Percentiles rank a stretch among this genome's conserved stretches.
phyloP scores from a whole-genome alignment of 2,888 invertebrate species.

The Ectobius pallidus region DNA sequence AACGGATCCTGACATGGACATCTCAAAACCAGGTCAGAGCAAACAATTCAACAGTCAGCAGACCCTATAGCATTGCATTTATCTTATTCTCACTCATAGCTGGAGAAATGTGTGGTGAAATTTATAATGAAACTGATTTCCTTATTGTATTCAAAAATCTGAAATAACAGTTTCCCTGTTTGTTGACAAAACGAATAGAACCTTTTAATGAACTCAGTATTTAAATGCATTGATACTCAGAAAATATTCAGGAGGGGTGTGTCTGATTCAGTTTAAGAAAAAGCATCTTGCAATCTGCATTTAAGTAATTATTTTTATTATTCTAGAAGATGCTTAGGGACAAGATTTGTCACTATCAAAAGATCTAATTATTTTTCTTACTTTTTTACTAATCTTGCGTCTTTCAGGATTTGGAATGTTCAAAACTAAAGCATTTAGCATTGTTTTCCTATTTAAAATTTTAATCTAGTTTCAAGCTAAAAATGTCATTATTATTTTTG shows the following conservation, averaged over 20 bases:
- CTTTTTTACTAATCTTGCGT: too few species aligned
- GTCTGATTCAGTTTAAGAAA: too few species aligned
- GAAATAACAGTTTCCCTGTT: not conserved
- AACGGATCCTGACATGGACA: slow-evolving; percentile 20
- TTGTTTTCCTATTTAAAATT: too few species aligned
- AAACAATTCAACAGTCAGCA: not conserved
- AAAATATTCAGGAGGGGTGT: not conserved
- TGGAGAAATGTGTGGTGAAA: not conserved
- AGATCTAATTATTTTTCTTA: too few species aligned
- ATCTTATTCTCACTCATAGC: not conserved
- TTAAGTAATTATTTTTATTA: too few species aligned
- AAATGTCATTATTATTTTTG: too few species aligned
- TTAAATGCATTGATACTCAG: not conserved
- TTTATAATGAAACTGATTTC: not conserved
- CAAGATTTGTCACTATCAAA: too few species aligned
- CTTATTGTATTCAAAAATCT: not conserved
- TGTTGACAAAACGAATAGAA: not conserved
- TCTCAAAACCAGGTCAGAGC: slow-evolving; percentile 33
- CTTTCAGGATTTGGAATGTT: too few species aligned
- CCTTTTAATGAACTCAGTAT: not conserved
- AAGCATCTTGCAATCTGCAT: too few species aligned
- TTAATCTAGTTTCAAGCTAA: too few species aligned
- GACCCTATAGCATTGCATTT: not conserved
- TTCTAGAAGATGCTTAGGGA: too few species aligned
- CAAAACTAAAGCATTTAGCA: too few species aligned